Percentiles rank a stretch among this genome's conserved stretches.
These are phyloP conservation scores for Enteromius argenteus DNA, from an alignment of 2,797 vertebrate species.

Conservation along the genomic window DNA sequence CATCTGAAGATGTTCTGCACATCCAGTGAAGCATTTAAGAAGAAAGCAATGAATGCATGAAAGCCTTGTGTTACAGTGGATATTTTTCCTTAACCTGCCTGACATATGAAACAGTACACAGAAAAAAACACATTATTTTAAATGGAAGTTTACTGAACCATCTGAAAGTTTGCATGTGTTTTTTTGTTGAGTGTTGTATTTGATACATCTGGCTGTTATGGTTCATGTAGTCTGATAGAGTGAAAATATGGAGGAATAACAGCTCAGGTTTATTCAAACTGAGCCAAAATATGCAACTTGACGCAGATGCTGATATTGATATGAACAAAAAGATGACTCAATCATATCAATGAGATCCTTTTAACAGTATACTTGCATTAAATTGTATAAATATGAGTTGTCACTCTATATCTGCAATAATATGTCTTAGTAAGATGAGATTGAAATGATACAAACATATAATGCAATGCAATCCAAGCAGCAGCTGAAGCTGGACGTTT, in stretches of 20 bases:
- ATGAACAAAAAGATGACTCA: neutral
- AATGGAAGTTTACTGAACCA: neutral
- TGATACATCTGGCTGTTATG: neutral
- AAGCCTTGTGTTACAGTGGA: neutral
- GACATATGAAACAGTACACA: neutral
- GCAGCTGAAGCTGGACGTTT: neutral
- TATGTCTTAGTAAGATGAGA: neutral
- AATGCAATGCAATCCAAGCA: neutral
- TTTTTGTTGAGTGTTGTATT: neutral
- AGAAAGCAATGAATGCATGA: neutral
- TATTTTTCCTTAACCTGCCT: neutral
- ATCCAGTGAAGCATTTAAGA: neutral
- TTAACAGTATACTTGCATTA: neutral
- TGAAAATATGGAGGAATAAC: neutral
- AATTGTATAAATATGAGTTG: neutral
- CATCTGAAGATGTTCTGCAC: neutral
- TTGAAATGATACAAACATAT: neutral
- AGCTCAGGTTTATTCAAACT: neutral
- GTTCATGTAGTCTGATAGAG: neutral
- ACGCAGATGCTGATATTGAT: neutral
- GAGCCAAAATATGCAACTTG: neutral
- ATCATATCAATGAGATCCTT: neutral
- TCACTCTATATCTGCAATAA: neutral
- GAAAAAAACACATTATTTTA: neutral
- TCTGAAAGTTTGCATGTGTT: neutral